A percentile compares a stretch with the other conserved stretches of the same genome.
These are phyloP conservation scores for Psettodes erumei DNA, from an alignment of 2,113 vertebrate genomes.

Conservation along the genomic window DNA sequence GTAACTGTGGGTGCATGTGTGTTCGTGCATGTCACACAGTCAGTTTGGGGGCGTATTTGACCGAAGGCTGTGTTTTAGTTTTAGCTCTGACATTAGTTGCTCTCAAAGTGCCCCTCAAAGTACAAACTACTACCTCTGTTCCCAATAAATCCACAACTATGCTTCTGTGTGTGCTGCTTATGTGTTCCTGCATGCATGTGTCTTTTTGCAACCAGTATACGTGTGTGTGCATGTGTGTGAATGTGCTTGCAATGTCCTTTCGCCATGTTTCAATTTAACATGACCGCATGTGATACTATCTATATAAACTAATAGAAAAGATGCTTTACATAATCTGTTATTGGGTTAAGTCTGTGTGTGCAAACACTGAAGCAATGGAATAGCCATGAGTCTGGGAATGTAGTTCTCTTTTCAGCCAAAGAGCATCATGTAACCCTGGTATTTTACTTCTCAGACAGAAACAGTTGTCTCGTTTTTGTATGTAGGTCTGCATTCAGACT, in stretches of 20 bases:
- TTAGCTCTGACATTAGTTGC: slow-evolving; percentile 69
- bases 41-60: slow-evolving; percentile 40
- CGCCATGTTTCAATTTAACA: background rate
- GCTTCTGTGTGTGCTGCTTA: slow-evolving; percentile 33
- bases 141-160: slow-evolving; percentile 54
- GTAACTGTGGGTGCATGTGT: slow-evolving; percentile 7
- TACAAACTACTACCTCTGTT: slow-evolving; percentile 53
- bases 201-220: slow-evolving; percentile 1
- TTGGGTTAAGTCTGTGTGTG: slow-evolving; percentile 6
- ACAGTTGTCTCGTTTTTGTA: slow-evolving; percentile 52
- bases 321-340: background rate
- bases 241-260: background rate
- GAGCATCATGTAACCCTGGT: slow-evolving; percentile 39
- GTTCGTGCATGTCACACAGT: slow-evolving; percentile 3
- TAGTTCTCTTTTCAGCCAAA: slow-evolving; percentile 22
- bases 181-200: slow-evolving; percentile 23
- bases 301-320: background rate
- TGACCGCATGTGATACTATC: background rate
- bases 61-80: slow-evolving; percentile 60
- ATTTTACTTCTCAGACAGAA: slow-evolving; percentile 46
- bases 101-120: slow-evolving; percentile 61
- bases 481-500: slow-evolving; percentile 34
- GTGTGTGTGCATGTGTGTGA: background rate
- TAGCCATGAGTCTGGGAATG: slow-evolving; percentile 58
- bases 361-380: slow-evolving; percentile 17